These are phyloP conservation scores for Collichthys lucidus DNA, from an alignment of 2,113 vertebrate genomes.

Conservation along the genomic window DNA sequence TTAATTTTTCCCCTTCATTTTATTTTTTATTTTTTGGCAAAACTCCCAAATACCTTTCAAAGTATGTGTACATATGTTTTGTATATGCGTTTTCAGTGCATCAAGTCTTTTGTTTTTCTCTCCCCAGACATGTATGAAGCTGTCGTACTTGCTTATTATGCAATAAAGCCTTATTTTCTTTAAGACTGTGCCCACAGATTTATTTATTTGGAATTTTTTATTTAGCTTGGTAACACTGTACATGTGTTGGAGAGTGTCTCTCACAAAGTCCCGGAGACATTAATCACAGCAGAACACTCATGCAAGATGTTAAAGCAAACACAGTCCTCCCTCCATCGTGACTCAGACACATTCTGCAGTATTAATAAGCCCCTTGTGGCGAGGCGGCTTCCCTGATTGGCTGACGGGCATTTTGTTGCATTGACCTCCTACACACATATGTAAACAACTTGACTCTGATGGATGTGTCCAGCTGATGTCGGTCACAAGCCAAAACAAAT, in stretches of 20 bases:
- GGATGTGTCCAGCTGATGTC: slow-evolving; percentile 33
- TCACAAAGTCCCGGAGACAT: background rate
- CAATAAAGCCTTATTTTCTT: slow-evolving; percentile 92
- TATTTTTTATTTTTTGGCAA: slow-evolving; percentile 75
- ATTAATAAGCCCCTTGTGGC: slow-evolving; percentile 30
- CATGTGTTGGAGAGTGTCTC: background rate
- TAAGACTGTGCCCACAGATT: slow-evolving; percentile 39
- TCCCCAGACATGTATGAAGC: slow-evolving; percentile 76
- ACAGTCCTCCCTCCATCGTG: background rate
- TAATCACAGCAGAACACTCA: background rate
- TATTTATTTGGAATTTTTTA: background rate
- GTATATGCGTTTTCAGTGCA: slow-evolving; percentile 84
- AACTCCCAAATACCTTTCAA: slow-evolving; percentile 78
- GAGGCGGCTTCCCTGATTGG: slow-evolving; percentile 39
- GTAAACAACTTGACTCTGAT: slow-evolving; percentile 39
- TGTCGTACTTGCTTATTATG: slow-evolving; percentile 87
- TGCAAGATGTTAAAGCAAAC: slow-evolving; percentile 36
- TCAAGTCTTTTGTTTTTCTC: slow-evolving; percentile 76
- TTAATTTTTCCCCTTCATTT: slow-evolving; percentile 79
- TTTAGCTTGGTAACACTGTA: background rate
- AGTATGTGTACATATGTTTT: slow-evolving; percentile 89
- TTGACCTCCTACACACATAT: background rate
- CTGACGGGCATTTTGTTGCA: slow-evolving; percentile 6
- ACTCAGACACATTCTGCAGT: slow-evolving; percentile 8
- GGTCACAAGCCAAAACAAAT: background rate